Percentiles rank a stretch among this genome's conserved stretches.
Evolutionary conservation across 2,113 vertebrate species (phyloP).

Genomic region (Clarias magur): DNA sequence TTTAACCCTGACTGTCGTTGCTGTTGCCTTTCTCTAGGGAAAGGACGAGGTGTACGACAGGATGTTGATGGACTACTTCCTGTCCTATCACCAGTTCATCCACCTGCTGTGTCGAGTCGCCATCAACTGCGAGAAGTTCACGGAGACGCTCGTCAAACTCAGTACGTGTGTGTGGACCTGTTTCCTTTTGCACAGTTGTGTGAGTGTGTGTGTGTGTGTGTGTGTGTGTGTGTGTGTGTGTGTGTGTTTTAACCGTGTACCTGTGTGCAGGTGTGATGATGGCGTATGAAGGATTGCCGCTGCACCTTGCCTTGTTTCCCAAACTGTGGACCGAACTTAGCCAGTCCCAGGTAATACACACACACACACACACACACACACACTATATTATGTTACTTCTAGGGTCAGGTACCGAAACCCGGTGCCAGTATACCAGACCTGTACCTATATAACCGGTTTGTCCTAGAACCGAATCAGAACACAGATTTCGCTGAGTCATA

Average conservation of each 20-base stretch:
- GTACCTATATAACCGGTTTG: no score
- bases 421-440: no score
- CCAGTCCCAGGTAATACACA: conserved; percentile 86
- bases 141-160: conserved; percentile 96
- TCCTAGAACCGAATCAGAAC: no score
- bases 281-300: conserved; percentile 95
- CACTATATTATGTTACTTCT: background rate
- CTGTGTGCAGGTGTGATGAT: conserved; percentile 87
- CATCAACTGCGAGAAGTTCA: conserved; percentile 99
- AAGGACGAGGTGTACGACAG: conserved; percentile 98
- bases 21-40: conserved; percentile 75
- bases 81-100: conserved; percentile 98
- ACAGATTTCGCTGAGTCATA: no score
- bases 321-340: conserved; percentile 98
- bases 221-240: background rate
- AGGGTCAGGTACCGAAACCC: no score
- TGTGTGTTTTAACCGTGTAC: conserved; percentile 1
- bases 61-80: conserved; percentile 98
- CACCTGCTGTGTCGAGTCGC: conserved; percentile 96
- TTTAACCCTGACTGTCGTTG: background rate
- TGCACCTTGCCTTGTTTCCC: conserved; percentile 93
- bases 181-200: background rate
- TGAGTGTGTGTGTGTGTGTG: no score
- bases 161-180: conserved; percentile 77
- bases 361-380: conserved; percentile 1